These are phyloP conservation scores for Graptemys geographica DNA, from an alignment of 2,797 vertebrate genomes.

Conservation along the genomic window DNA sequence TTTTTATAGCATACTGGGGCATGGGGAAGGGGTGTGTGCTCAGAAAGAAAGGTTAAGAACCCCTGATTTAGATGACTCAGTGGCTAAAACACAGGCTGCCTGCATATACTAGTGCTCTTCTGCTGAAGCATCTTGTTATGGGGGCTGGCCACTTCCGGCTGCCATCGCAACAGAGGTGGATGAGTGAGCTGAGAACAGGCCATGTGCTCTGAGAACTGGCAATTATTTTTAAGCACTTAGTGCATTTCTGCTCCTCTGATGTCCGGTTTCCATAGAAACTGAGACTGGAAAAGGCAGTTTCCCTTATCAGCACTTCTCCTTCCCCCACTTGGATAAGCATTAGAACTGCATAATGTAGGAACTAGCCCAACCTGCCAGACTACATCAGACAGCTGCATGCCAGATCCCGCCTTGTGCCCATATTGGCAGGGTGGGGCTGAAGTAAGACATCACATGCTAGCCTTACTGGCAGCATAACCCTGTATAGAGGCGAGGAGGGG, in stretches of 20 bases:
- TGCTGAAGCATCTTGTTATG: fast-evolving
- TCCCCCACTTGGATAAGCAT: background rate
- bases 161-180: background rate
- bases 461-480: background rate
- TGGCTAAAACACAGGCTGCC: background rate
- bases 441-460: background rate
- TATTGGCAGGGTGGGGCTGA: too few relatives aligned
- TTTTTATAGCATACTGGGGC: too few relatives aligned
- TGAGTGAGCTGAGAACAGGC: background rate
- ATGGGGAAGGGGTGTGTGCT: too few relatives aligned
- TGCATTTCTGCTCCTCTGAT: constrained; percentile 45
- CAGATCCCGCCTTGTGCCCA: too few relatives aligned
- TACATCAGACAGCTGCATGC: background rate
- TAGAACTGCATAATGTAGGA: background rate
- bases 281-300: constrained; percentile 65
- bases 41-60: too few relatives aligned
- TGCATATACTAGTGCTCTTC: background rate
- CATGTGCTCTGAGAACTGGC: background rate
- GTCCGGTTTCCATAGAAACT: constrained; percentile 72
- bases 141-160: fast-evolving
- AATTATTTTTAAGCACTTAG: constrained; percentile 40
- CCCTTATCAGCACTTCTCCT: background rate
- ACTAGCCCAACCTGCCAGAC: background rate
- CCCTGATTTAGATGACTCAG: fast-evolving
- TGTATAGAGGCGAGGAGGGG: background rate